These are phyloP conservation scores for Sander lucioperca DNA, from an alignment of 2,113 vertebrate genomes.

Conservation along the genomic window DNA sequence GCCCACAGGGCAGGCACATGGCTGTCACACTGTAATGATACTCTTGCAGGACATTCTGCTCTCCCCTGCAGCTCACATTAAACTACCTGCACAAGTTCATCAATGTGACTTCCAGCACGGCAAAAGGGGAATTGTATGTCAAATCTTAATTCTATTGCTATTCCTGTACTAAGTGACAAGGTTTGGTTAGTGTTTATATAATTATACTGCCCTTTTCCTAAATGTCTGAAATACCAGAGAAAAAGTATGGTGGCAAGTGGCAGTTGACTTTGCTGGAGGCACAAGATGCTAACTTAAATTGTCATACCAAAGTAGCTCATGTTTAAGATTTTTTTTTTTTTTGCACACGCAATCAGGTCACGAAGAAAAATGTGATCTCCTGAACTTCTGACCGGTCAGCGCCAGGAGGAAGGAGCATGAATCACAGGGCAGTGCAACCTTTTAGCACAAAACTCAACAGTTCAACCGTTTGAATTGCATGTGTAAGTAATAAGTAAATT, in stretches of 20 bases:
- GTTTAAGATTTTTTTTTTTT: background rate
- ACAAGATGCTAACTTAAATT: no score
- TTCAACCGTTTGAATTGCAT: background rate
- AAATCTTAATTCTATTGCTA: background rate
- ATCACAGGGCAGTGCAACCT: background rate
- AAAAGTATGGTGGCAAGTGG: no score
- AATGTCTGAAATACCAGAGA: background rate
- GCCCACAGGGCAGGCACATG: background rate
- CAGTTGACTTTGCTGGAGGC: background rate
- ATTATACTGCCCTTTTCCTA: background rate
- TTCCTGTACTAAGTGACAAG: background rate
- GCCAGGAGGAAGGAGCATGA: background rate
- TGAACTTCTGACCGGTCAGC: background rate
- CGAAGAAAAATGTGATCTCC: background rate
- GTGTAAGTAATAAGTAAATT: background rate
- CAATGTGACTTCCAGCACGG: background rate
- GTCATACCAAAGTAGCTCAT: background rate
- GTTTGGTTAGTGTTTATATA: no score
- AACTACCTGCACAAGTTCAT: background rate
- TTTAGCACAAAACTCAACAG: background rate
- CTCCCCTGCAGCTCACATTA: background rate
- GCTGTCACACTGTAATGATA: background rate
- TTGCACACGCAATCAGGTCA: background rate
- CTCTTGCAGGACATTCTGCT: constrained; percentile 6
- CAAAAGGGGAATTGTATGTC: background rate